These are phyloP conservation scores for Drosophila neocordata DNA, from an alignment of 1,140 invertebrate genomes.

Conservation along the genomic window DNA sequence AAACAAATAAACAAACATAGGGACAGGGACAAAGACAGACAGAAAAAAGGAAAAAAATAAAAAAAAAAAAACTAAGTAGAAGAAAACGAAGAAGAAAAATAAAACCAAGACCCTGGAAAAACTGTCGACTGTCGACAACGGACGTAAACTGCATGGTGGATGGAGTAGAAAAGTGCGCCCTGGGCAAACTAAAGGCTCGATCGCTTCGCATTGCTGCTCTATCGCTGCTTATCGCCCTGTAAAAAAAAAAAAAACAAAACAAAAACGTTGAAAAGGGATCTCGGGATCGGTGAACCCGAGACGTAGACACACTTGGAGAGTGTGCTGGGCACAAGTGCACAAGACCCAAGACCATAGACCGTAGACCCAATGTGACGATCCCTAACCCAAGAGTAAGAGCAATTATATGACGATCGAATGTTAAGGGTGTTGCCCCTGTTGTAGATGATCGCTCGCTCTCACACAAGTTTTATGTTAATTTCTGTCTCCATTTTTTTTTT, in stretches of 20 bases:
- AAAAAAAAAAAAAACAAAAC: slow-evolving; percentile 69
- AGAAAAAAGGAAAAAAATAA: slow-evolving; percentile 1
- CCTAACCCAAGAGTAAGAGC: slow-evolving; percentile 16
- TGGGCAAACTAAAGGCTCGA: slow-evolving; percentile 7
- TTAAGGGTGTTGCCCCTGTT: slow-evolving; percentile 44
- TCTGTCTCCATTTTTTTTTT: slow-evolving; percentile 37
- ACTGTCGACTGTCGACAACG: slow-evolving; percentile 17
- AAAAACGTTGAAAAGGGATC: slow-evolving; percentile 71
- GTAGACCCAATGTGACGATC: not conserved
- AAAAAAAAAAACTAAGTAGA: not conserved
- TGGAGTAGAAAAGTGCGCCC: slow-evolving; percentile 22
- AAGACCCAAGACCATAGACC: not conserved
- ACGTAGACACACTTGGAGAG: slow-evolving; percentile 72
- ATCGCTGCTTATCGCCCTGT: slow-evolving; percentile 59
- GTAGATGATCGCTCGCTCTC: slow-evolving; percentile 24
- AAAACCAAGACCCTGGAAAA: slow-evolving; percentile 42
- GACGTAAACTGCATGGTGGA: not conserved
- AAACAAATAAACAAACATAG: slow-evolving; percentile 63
- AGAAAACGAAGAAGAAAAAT: too few species aligned
- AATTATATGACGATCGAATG: slow-evolving; percentile 38
- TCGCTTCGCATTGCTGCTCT: slow-evolving; percentile 2
- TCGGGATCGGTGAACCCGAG: slow-evolving; percentile 65
- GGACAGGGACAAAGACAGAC: slow-evolving; percentile 30
- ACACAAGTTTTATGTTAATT: slow-evolving; percentile 70
- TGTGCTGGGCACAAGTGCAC: slow-evolving; percentile 74